Percentiles rank a stretch among this genome's conserved stretches.
Conservation (phyloP, 1,140 invertebrate species). For the Eufriesea mexicana region DNA sequence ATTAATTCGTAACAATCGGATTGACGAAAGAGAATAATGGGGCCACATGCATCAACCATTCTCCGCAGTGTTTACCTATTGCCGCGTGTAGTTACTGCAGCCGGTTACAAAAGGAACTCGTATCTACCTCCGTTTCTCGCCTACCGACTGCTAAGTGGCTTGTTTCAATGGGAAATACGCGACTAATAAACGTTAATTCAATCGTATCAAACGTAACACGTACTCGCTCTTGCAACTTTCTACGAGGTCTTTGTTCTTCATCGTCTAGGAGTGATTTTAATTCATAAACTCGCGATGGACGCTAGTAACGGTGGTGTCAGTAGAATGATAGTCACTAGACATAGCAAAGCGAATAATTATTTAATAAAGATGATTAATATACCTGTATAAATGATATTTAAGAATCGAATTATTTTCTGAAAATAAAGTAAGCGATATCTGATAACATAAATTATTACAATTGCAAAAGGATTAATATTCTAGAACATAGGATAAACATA, state of each 20-base stretch:
- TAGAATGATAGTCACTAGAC: no score
- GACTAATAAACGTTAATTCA: constrained; percentile 2
- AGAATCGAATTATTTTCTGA: no score
- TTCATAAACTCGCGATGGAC: not conserved
- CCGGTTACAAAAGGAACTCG: not conserved
- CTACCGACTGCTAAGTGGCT: not conserved
- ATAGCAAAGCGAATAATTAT: no score
- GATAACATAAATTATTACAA: no score
- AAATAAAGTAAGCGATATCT: no score
- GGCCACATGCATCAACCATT: constrained; percentile 17
- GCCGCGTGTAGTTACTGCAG: not conserved
- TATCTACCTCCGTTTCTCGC: not conserved
- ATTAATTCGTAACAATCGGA: constrained; percentile 43
- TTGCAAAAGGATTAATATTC: no score
- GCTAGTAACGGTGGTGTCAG: no score
- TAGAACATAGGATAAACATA: no score
- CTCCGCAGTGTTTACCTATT: constrained; percentile 37
- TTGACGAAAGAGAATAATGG: constrained; percentile 28
- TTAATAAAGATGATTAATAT: no score
- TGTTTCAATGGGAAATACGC: constrained; percentile 1
- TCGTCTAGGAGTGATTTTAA: not conserved
- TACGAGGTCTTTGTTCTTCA: not conserved
- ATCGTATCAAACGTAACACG: not conserved
- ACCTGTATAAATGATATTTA: no score
- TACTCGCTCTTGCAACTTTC: not conserved